phyloP scores from a whole-genome alignment of 2,113 vertebrate genomes.

The Regulus satrapa region DNA sequence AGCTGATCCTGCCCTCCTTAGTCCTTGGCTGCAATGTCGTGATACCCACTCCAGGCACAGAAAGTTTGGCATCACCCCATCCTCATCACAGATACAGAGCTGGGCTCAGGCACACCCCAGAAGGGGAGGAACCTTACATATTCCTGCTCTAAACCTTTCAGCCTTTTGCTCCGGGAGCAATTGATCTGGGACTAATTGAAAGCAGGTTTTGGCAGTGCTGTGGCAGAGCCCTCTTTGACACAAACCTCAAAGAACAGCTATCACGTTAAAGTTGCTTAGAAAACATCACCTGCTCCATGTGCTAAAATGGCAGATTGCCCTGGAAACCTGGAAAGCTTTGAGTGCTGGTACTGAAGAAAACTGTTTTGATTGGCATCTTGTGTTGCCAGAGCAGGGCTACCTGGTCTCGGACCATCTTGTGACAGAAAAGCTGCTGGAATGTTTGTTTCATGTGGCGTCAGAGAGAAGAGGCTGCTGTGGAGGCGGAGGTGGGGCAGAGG shows the following conservation, averaged over 20 bases:
- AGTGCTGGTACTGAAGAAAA: neutral
- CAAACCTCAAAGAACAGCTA: neutral
- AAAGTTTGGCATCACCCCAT: neutral
- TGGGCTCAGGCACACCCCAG: neutral
- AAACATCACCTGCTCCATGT: neutral
- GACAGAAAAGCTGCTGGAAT: neutral
- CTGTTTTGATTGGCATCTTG: neutral
- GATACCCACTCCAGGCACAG: no score
- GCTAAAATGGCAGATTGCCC: neutral
- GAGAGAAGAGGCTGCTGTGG: neutral
- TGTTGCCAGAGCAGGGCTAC: neutral
- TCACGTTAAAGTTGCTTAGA: neutral
- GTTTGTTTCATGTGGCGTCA: rapidly evolving
- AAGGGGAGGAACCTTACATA: neutral
- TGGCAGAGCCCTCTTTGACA: neutral
- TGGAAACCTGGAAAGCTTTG: neutral
- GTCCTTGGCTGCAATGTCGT: neutral
- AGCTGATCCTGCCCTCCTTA: neutral
- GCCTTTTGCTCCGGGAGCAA: neutral
- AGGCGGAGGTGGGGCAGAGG: neutral
- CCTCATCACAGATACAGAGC: neutral
- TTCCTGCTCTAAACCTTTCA: neutral
- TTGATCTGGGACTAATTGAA: neutral
- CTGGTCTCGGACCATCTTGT: neutral
- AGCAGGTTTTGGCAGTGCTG: neutral